phyloP scores from a whole-genome alignment of 2,113 vertebrate genomes.

The Tragelaphus scriptus region DNA sequence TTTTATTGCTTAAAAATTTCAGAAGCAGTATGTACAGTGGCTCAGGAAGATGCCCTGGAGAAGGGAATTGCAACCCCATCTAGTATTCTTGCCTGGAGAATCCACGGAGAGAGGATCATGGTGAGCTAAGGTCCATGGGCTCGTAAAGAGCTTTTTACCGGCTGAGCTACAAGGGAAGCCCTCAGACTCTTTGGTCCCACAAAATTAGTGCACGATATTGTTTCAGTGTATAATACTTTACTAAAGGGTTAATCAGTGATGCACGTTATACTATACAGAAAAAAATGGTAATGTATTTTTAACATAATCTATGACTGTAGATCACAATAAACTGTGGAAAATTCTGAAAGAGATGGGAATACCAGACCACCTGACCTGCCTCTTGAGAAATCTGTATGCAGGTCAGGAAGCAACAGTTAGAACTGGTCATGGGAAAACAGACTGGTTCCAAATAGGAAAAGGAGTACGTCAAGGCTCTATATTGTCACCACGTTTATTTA shows the following conservation, averaged over 20 bases:
- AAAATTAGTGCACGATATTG: neutral
- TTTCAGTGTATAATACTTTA: neutral
- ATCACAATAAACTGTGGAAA: too few species aligned
- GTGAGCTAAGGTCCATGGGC: neutral
- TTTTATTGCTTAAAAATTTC: neutral
- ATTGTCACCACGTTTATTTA: too few species aligned
- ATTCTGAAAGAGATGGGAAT: too few species aligned
- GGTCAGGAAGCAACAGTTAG: too few species aligned
- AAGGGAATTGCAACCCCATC: neutral
- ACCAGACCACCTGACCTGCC: too few species aligned
- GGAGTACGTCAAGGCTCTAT: too few species aligned
- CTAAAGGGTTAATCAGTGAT: neutral
- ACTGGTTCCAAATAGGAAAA: too few species aligned
- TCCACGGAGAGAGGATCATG: neutral
- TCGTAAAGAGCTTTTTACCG: neutral
- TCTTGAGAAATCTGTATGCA: too few species aligned
- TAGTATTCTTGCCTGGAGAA: neutral
- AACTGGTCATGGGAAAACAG: too few species aligned
- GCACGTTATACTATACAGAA: neutral
- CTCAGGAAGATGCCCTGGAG: neutral
- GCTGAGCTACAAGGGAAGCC: neutral
- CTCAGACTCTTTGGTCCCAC: neutral
- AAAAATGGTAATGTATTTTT: neutral
- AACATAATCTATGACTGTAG: neutral
- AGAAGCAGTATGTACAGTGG: neutral